Evolutionary conservation across 2,797 vertebrate species (phyloP).

Genomic region (Sphaeramia orbicularis): DNA sequence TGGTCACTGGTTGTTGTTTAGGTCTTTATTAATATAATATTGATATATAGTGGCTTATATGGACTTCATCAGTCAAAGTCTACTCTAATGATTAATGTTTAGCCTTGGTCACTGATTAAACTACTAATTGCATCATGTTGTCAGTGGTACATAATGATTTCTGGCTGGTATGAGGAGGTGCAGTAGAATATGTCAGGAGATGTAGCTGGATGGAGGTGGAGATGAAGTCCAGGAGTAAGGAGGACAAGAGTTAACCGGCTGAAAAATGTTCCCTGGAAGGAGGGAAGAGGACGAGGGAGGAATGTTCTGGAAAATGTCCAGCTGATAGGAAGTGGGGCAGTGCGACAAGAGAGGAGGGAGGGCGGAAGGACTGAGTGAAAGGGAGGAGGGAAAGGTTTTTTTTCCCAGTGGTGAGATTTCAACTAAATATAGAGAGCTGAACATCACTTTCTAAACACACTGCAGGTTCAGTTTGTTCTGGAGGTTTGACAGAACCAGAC

Average conservation of each 20-base stretch:
- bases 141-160: too few species aligned
- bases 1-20: too few species aligned
- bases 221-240: conserved; percentile 8
- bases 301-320: conserved; percentile 64
- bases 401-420: conserved; percentile 32
- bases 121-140: too few species aligned
- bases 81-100: too few species aligned
- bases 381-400: neutral
- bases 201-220: neutral
- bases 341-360: conserved; percentile 37
- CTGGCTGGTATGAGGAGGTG: neutral
- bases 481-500: neutral
- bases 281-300: conserved; percentile 17
- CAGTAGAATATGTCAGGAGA: neutral
- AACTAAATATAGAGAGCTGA: conserved; percentile 50
- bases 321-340: conserved; percentile 61
- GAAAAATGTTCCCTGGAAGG: conserved; percentile 13
- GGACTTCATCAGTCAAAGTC: too few species aligned
- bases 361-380: neutral
- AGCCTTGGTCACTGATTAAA: too few species aligned
- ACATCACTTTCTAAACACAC: conserved; percentile 12
- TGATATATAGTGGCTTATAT: too few species aligned
- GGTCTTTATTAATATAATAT: too few species aligned
- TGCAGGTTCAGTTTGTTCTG: conserved; percentile 5
- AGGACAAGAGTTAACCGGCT: conserved; percentile 34